phyloP scores from a whole-genome alignment of 2,113 vertebrate species.

The Calyptommatus sinebrachiatus region DNA sequence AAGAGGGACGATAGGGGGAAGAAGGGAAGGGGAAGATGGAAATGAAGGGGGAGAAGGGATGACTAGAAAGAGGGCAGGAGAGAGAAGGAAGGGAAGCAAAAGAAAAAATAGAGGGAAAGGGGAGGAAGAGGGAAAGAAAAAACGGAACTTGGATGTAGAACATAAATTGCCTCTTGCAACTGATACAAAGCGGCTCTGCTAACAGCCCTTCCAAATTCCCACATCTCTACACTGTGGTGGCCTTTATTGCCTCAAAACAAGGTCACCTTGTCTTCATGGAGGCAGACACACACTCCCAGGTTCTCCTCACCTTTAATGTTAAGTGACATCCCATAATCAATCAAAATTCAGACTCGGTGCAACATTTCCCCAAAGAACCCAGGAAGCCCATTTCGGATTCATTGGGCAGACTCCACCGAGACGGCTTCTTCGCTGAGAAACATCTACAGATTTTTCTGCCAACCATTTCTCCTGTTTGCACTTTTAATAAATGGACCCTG shows the following conservation, averaged over 20 bases:
- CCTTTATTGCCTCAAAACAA: conserved; percentile 37
- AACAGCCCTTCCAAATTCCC: neutral
- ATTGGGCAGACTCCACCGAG: conserved; percentile 54
- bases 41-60: no score
- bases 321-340: conserved; percentile 28
- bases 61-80: no score
- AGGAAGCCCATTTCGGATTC: conserved; percentile 46
- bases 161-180: neutral
- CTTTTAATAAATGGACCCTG: neutral
- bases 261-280: conserved; percentile 32
- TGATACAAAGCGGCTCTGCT: neutral
- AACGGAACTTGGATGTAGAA: neutral
- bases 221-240: neutral
- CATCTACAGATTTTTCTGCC: neutral
- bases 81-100: no score
- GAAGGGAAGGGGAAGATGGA: no score
- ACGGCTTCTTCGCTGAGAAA: conserved; percentile 51
- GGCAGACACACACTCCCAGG: conserved; percentile 2
- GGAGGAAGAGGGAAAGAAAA: no score
- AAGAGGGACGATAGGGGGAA: no score
- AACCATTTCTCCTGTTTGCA: conserved; percentile 26
- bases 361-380: conserved; percentile 57
- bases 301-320: conserved; percentile 7
- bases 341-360: conserved; percentile 46
- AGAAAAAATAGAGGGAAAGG: no score